Percentiles rank a stretch among this genome's conserved stretches.
Evolutionary conservation across 2,888 invertebrate species (phyloP).

Genomic region (Ryuthela nishihirai): DNA sequence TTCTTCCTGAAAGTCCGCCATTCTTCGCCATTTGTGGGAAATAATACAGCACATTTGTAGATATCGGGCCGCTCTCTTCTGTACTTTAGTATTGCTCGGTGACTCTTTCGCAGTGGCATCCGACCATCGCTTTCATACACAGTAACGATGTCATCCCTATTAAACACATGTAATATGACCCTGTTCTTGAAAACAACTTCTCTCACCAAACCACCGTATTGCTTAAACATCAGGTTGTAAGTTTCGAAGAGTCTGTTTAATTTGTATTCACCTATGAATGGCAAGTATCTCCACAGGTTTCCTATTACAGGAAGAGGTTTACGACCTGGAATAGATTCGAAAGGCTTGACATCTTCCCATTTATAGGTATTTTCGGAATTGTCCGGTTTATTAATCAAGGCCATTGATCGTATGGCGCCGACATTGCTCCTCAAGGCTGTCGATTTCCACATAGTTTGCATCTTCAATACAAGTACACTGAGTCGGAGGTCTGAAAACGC

Average conservation of each 20-base stretch:
- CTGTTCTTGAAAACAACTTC: slow-evolving; percentile 73
- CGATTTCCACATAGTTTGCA: no score
- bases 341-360: no score
- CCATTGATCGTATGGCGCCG: no score
- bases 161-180: slow-evolving; percentile 71
- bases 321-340: slow-evolving; percentile 87
- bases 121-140: slow-evolving; percentile 66
- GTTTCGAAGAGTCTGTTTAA: slow-evolving; percentile 65
- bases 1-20: no score
- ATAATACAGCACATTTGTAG: no score
- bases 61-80: slow-evolving; percentile 65
- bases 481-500: no score
- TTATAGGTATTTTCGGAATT: no score
- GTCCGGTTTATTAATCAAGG: no score
- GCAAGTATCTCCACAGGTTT: slow-evolving; percentile 72
- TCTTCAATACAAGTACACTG: no score
- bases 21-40: no score
- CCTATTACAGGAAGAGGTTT: slow-evolving; percentile 69
- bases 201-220: slow-evolving; percentile 73
- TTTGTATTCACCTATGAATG: slow-evolving; percentile 67
- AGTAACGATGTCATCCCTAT: slow-evolving; percentile 74
- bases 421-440: no score
- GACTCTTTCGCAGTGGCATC: slow-evolving; percentile 73
- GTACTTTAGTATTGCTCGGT: slow-evolving; percentile 73
- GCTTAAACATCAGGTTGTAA: slow-evolving; percentile 65